A percentile compares a stretch with the other conserved stretches of the same genome.
Conservation (phyloP, 2,113 vertebrate species). For the Vidua macroura region DNA sequence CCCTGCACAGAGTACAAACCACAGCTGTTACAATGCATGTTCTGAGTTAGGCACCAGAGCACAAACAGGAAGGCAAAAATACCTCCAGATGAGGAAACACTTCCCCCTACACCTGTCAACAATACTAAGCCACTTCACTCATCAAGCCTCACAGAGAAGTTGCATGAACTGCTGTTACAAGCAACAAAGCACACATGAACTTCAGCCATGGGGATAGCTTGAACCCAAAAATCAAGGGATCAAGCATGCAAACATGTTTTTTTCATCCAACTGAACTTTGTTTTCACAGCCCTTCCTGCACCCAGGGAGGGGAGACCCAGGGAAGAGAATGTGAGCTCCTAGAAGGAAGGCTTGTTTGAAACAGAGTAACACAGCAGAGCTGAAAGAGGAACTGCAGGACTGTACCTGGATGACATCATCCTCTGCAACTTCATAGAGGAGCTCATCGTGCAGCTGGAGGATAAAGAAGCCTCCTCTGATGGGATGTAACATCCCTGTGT, state of each 20-base stretch:
- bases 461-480: constrained; percentile 86
- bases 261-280: not conserved
- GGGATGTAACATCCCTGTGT: constrained; percentile 34
- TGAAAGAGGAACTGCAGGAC: not conserved
- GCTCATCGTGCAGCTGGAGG: constrained; percentile 95
- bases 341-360: not conserved
- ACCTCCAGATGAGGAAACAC: not conserved
- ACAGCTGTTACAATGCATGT: not conserved
- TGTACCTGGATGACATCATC: constrained; percentile 90
- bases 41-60: not conserved
- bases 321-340: not conserved
- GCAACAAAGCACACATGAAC: not conserved
- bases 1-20: not conserved
- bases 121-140: not conserved
- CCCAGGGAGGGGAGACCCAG: not conserved
- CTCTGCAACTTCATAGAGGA: constrained; percentile 92
- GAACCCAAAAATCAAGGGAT: not conserved
- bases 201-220: not conserved
- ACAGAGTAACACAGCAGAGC: not conserved
- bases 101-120: not conserved
- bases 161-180: not conserved
- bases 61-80: not conserved
- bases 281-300: not conserved
- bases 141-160: not conserved
- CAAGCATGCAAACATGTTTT: not conserved